These are phyloP conservation scores for Onychomys leucogaster DNA, from an alignment of 2,797 vertebrate species.

Conservation along the genomic window DNA sequence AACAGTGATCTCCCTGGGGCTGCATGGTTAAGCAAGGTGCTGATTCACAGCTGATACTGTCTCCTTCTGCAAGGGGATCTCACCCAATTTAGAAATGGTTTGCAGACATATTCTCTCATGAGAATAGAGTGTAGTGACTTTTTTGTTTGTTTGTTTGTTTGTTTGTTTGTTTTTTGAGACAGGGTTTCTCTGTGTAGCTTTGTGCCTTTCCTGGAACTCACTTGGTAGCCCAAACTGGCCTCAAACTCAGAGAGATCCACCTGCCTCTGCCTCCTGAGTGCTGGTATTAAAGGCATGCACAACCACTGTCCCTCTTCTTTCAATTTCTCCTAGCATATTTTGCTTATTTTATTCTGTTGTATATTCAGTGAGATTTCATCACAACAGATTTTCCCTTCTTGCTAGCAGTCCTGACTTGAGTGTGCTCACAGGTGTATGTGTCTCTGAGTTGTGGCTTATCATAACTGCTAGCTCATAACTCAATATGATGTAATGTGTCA, in stretches of 20 bases:
- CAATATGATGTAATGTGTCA: neutral
- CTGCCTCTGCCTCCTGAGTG: too few relatives aligned
- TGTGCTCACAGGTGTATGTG: neutral
- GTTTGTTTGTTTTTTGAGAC: too few relatives aligned
- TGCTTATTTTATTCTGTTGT: neutral
- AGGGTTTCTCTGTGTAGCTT: too few relatives aligned
- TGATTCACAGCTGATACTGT: neutral
- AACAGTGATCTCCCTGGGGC: neutral
- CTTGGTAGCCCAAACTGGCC: too few relatives aligned
- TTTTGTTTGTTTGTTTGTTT: too few relatives aligned
- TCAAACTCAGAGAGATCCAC: too few relatives aligned
- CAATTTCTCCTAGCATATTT: neutral
- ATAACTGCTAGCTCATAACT: neutral
- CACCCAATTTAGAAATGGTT: neutral
- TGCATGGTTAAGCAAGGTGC: neutral
- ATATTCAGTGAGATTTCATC: neutral
- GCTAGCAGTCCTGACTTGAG: neutral
- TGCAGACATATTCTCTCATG: neutral
- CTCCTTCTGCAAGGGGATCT: neutral
- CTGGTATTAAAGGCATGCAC: too few relatives aligned
- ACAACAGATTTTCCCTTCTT: neutral
- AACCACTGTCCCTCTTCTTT: too few relatives aligned
- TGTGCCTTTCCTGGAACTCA: too few relatives aligned
- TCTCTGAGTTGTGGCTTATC: neutral
- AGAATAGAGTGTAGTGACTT: too few relatives aligned